Evolutionary conservation across 2,113 vertebrate species (phyloP), one percentile per base, ranked within the genome.

Genomic region (human): DNA sequence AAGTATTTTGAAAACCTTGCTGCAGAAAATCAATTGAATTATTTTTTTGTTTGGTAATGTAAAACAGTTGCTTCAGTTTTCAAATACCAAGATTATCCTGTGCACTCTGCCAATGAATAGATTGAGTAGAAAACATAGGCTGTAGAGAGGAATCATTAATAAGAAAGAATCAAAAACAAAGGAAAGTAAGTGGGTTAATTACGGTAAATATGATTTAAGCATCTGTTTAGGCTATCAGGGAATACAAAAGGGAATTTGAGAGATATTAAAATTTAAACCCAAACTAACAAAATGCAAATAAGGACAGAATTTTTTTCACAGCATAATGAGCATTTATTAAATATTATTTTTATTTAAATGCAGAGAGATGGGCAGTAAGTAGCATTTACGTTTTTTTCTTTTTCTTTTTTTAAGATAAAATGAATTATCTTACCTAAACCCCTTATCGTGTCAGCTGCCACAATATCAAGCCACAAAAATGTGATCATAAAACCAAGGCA

Each of bases 21-120:
- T 97, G 75, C 76, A 97, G 97, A 96, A 97, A 98, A 98, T 97
- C 93, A 98, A 98, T 97, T 87, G 97, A 98, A 97, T 98, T 97
- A 97, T 94, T 97, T 98, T 97, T 82, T 97, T 98, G 94, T 97
- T 95, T 85, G 92, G 91, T 93, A 70, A 97, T 96, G 61, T 97
- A 61, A 75, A 97, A 75, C 75, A 93, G 43, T 91, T 93, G 73
- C 82, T 95, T 94, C 94, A 98, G 98, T 97, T 98, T 98, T 98
- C 96, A 98, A 98, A 98, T 94, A 94, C 90, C 90, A 22, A 95
- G 94, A 97, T 97, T 98, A 95, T 96, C 96, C 70, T 61, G 81
- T 96, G 93, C 45, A 96, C 75, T 61, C 57, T 97, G 78, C 84
- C 92, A 97, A 81, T 88, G 94, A 94, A 97, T 81, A 97, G 73